A percentile compares a stretch with the other conserved stretches of the same genome.
These are phyloP conservation scores for Selenia dentaria DNA, from an alignment of 2,888 invertebrate genomes.

Conservation along the genomic window DNA sequence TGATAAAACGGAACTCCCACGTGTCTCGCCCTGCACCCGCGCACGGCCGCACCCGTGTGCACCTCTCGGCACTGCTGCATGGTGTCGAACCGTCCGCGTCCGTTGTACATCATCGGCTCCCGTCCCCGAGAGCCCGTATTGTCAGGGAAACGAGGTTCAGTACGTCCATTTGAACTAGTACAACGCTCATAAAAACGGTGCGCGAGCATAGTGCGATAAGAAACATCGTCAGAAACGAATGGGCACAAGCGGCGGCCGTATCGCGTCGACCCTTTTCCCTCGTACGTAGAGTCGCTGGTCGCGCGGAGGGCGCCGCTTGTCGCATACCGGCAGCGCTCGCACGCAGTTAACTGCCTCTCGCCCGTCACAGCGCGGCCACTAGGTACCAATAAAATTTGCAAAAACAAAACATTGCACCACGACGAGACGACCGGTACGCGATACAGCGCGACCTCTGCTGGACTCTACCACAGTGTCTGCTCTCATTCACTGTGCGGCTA, in stretches of 20 bases:
- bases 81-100: conserved; percentile 18
- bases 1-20: conserved; percentile 59
- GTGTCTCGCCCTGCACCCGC: too few relatives aligned
- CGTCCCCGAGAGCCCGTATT: conserved; percentile 4
- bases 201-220: conserved; percentile 47
- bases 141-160: conserved; percentile 6
- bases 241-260: conserved; percentile 1
- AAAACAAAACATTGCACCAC: conserved; percentile 6
- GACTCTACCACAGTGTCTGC: too few relatives aligned
- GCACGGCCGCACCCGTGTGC: too few relatives aligned
- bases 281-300: neutral
- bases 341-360: conserved; percentile 12
- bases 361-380: conserved; percentile 6
- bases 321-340: conserved; percentile 2
- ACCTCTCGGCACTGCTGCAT: neutral
- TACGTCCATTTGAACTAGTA: conserved; percentile 42
- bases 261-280: neutral
- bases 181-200: conserved; percentile 48
- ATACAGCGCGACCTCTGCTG: too few relatives aligned
- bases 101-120: conserved; percentile 2
- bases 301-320: neutral
- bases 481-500: too few relatives aligned
- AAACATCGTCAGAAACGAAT: conserved; percentile 9
- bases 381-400: too few relatives aligned
- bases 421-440: too few relatives aligned